A percentile compares a stretch with the other conserved stretches of the same genome.
These are phyloP conservation scores for Pecten maximus DNA, from an alignment of 2,888 invertebrate species.

Conservation along the genomic window DNA sequence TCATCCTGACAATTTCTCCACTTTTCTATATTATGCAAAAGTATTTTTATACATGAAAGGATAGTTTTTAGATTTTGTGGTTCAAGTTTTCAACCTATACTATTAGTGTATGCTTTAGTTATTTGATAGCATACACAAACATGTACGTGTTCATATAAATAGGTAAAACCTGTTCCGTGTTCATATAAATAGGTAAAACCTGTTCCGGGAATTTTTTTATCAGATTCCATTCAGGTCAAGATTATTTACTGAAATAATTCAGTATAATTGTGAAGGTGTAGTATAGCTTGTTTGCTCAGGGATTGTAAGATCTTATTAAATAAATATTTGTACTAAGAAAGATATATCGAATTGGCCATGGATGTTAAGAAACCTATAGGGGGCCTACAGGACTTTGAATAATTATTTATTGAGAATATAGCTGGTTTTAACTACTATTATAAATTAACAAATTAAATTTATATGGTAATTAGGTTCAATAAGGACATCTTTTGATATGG, in stretches of 20 bases:
- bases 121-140: not conserved
- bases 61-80: not conserved
- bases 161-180: not conserved
- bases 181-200: not conserved
- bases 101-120: not conserved
- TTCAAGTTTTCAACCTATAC: not conserved
- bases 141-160: not conserved
- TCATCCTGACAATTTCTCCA: not conserved
- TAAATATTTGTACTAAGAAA: not conserved
- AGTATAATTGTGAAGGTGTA: not conserved
- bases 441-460: no score
- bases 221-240: not conserved
- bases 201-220: not conserved
- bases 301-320: not conserved
- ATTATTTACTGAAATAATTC: not conserved
- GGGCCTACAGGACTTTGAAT: no score
- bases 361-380: no score
- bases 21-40: not conserved
- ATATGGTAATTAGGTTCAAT: no score
- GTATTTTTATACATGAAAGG: not conserved
- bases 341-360: not conserved
- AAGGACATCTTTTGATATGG: no score
- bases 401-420: no score
- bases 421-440: no score
- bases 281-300: not conserved